Evolutionary conservation across 2,797 vertebrate genomes (phyloP).

Genomic region (Lutjanus campechanus): DNA sequence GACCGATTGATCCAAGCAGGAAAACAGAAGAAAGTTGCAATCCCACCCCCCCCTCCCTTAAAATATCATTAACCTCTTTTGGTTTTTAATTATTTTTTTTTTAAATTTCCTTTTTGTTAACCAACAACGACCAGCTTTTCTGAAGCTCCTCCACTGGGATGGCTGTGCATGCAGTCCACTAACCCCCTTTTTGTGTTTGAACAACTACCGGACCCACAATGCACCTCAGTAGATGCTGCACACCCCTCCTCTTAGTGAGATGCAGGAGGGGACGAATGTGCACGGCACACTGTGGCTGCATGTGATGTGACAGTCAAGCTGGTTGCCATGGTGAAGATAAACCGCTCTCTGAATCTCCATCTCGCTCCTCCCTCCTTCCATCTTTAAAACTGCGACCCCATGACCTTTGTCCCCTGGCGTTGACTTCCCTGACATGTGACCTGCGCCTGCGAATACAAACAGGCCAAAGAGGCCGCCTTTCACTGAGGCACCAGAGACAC

Average conservation of each 20-base stretch:
- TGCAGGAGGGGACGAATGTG: conserved; percentile 63
- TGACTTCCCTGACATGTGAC: conserved; percentile 58
- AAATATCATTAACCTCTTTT: conserved; percentile 57
- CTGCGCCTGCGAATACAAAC: conserved; percentile 52
- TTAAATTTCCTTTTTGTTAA: conserved; percentile 41
- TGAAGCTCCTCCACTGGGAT: conserved; percentile 72
- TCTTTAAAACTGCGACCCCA: conserved; percentile 71
- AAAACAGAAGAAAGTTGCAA: conserved; percentile 66
- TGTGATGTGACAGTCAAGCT: conserved; percentile 91
- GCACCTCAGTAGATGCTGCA: conserved; percentile 83
- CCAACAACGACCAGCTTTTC: conserved; percentile 72
- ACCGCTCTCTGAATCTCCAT: conserved; percentile 98
- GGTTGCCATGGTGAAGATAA: conserved; percentile 93
- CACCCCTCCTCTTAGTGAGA: conserved; percentile 60
- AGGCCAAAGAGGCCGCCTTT: conserved; percentile 94
- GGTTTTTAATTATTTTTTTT: conserved; percentile 21
- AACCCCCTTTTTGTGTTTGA: conserved; percentile 51
- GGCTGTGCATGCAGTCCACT: conserved; percentile 83
- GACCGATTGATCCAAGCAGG: conserved; percentile 29
- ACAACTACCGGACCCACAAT: conserved; percentile 79
- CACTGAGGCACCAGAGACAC: conserved; percentile 97
- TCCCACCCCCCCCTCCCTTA: conserved; percentile 22
- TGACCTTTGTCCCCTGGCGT: conserved; percentile 77
- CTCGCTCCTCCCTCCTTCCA: conserved; percentile 89
- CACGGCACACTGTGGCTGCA: conserved; percentile 90